phyloP scores from a whole-genome alignment of 2,113 vertebrate species.

The Ceyx margarethae region DNA sequence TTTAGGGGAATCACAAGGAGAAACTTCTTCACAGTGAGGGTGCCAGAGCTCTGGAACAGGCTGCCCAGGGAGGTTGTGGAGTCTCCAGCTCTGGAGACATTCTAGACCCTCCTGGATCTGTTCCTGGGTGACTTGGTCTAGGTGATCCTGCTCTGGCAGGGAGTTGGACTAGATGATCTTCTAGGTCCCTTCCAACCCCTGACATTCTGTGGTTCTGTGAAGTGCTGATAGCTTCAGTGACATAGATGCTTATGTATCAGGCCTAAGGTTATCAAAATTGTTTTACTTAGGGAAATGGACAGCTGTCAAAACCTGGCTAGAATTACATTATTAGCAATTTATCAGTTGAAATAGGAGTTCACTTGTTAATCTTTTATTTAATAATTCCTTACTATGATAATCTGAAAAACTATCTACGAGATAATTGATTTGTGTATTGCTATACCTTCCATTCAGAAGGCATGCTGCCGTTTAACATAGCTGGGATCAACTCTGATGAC shows the following conservation, averaged over 20 bases:
- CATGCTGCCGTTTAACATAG: neutral
- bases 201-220: no score
- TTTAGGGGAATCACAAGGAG: no score
- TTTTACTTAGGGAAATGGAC: neutral
- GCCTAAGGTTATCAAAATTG: neutral
- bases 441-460: neutral
- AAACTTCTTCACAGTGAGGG: no score
- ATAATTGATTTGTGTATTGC: neutral
- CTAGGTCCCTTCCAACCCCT: no score
- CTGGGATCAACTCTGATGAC: neutral
- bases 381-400: neutral
- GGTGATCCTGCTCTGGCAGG: no score
- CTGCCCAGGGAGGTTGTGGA: no score
- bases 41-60: no score
- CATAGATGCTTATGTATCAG: rapidly evolving
- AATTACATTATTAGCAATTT: neutral
- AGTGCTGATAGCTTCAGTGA: neutral
- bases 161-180: no score
- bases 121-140: no score
- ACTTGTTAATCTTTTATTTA: neutral
- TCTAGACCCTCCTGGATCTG: no score
- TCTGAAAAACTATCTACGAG: neutral
- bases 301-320: neutral
- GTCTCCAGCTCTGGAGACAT: no score
- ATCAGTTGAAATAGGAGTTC: neutral